Base-by-base conservation (phyloP, 2,797 vertebrate genomes). In the Dryobates pubescens region DNA sequence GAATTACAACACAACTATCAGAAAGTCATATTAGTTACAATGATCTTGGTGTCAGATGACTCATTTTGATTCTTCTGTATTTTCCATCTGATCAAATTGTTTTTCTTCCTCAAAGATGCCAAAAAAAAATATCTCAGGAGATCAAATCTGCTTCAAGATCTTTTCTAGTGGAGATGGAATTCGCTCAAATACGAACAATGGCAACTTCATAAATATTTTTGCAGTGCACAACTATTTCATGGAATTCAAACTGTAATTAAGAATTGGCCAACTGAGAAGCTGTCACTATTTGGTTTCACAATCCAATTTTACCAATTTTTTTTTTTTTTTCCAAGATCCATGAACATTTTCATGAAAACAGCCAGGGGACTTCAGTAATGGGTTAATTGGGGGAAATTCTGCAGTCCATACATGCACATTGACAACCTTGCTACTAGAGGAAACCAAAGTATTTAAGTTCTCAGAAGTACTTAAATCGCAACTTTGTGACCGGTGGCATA, bases 371-470 rank as follows among this genome's bases (percentile, higher is more conserved):
- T 59, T 68, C 29, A 57, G 10, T n/a, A 29, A 17, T 8, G 3
- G 11, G 8, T 57, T n/a, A 57, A 13, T 13, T 36, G 22, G 30
- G 13, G 17, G 5, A 80, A 64, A 36, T 32, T 45, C 23, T 22
- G 6, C 64, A 9, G 13, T 36, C 16, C 13, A 4, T 7, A 1
- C 30, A 4, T 45, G 6, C 49, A 20, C 9, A 15, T 23, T 38
- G 43, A 58, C 16, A 8, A 76, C 7, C 11, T 80, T 57, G 3
- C 2, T 29, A 23, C 5, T 36, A 34, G 7, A 57, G 7, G 13
- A 84, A 63, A 72, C 1, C 0, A 0, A 32, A 12, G 22, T 38
- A 1, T 4, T 41, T 34, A n/a, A 82, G 36, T 57, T 70, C 19
- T 58, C 2, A 29, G n/a, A 89, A 67, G 45, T 24, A 1, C 49